Evolutionary conservation across 2,888 invertebrate species (phyloP).

Genomic region (Dusona sp.): DNA sequence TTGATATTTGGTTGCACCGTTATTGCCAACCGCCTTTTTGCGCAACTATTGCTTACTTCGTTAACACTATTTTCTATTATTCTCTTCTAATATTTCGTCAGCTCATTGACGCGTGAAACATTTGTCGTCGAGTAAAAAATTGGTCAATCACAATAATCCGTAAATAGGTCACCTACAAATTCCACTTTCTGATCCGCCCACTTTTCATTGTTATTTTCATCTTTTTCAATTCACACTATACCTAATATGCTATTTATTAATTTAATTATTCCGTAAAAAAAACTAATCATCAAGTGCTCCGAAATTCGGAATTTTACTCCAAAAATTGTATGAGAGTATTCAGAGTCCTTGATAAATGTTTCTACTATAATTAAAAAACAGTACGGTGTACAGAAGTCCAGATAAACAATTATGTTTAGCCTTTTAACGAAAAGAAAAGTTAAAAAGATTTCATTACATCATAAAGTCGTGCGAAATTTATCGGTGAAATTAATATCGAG

Average conservation of each 20-base stretch:
- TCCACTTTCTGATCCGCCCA: constrained; percentile 14
- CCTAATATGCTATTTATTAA: background rate
- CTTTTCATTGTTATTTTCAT: background rate
- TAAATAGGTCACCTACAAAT: constrained; percentile 21
- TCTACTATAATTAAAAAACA: background rate
- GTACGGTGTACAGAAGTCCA: background rate
- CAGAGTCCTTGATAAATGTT: background rate
- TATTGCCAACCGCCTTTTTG: background rate
- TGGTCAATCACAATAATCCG: constrained; percentile 15
- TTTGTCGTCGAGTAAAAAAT: constrained; percentile 32
- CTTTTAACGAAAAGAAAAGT: background rate
- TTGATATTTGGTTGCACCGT: background rate
- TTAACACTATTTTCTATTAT: constrained; percentile 15
- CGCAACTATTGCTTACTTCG: background rate
- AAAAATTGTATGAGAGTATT: background rate
- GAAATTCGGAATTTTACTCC: background rate
- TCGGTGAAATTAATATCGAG: background rate
- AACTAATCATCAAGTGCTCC: background rate
- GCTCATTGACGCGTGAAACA: constrained; percentile 17
- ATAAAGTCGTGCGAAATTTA: background rate
- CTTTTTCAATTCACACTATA: background rate
- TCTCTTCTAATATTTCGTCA: constrained; percentile 26
- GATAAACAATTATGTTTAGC: background rate
- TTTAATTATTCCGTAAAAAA: background rate
- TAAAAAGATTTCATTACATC: background rate